Conservation (phyloP, 2,113 vertebrate species). For the Lamprotornis superbus region DNA sequence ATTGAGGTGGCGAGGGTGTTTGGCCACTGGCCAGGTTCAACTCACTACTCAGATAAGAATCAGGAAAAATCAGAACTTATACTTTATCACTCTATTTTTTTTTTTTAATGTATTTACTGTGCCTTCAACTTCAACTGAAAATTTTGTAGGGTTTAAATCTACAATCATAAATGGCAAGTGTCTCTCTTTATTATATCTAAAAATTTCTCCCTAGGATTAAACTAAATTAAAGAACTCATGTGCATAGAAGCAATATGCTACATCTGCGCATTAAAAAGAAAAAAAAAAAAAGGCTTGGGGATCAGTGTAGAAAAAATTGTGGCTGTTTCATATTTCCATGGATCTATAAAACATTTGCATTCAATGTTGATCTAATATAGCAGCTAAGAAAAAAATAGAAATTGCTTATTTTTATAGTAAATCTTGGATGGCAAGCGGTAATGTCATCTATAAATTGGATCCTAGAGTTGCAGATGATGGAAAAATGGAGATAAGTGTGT, state of each 20-base stretch:
- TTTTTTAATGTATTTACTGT: background rate
- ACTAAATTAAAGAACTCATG: background rate
- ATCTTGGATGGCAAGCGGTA: background rate
- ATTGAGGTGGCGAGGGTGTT: accelerated
- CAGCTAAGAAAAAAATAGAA: background rate
- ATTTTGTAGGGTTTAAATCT: background rate
- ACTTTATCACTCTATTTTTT: background rate
- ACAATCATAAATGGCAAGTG: background rate
- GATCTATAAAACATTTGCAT: background rate
- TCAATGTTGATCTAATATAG: background rate
- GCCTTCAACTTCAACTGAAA: background rate
- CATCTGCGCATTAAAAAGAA: background rate
- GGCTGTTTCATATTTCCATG: background rate
- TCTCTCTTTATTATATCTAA: background rate
- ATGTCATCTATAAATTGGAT: background rate
- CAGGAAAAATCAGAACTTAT: background rate
- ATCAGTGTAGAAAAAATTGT: background rate
- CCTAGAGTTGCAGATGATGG: background rate
- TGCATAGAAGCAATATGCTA: background rate
- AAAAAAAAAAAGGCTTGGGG: background rate
- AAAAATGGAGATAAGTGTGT: background rate
- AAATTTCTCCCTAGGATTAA: background rate
- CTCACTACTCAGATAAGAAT: background rate
- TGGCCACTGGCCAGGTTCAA: background rate
- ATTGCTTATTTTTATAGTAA: background rate